Base-by-base conservation (phyloP, 2,888 invertebrate genomes). In the Latrodectus hesperus region DNA sequence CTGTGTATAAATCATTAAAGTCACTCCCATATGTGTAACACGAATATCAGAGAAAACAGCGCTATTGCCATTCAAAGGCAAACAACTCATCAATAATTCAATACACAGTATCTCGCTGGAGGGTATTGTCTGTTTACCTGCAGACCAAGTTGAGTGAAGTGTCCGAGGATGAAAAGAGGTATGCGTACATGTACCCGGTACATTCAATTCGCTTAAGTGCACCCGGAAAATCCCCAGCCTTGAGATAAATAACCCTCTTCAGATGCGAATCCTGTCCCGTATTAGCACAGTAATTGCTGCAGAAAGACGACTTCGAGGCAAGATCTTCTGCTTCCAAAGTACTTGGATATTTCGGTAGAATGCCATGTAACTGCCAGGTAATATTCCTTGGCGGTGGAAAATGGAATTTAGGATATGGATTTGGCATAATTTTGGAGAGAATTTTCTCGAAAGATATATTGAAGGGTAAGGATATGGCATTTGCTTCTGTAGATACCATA, bases 141-240 rank as follows among this genome's bases (percentile, higher is more conserved):
- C 71, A 17, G 22, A 14, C 38, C 38, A 38, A 49, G 64, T n/a
- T 53, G 78, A 14, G 55, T 53, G 14, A 11, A 60, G 60, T 60
- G 60, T n/a, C n/a, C 60, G 60, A 4, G 60, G 60, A 60, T 16
- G n/a, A 60, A n/a, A 26, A 55, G 68, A 22, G 10, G 67, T 60
- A 60, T 60, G 60, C n/a, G 16, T 60, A 60, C 60, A n/a, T 67
- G 17, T 55, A 26, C 51, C 9, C 53, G 52, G 78, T 71, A 71
- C 51, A 71, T 82, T 87, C 86, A 87, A 87, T 87, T 81, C 86
- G 14, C 64, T 72, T 87, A 87, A 87, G 86, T 82, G 86, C 86
- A 67, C 64, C 70, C 67, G 67, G 64, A 38, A 38, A 38, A 38
- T 22, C 52, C n/a, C 72, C 71, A 53, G 60, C 64, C 12, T 14